Percentiles rank a stretch among this genome's conserved stretches.
Conservation (phyloP, 2,113 vertebrate species). For the Enhydra lutris region DNA sequence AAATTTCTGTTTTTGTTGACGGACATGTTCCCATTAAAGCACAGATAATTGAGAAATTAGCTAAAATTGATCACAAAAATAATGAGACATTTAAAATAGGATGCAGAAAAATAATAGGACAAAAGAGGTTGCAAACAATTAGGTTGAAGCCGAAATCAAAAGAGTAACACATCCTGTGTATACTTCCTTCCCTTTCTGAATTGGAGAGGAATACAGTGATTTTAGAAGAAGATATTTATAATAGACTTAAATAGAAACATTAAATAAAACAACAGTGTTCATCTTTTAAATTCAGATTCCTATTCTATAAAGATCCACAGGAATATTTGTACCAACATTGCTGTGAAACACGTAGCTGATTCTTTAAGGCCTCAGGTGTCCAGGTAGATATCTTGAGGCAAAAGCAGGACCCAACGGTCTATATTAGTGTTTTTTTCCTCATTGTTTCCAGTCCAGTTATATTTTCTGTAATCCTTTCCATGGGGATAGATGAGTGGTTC, state of each 20-base stretch:
- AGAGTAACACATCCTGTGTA: background rate
- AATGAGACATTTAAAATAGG: background rate
- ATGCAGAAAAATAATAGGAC: background rate
- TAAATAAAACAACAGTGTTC: slow-evolving; percentile 17
- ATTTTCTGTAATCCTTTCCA: background rate
- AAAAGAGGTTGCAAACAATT: background rate
- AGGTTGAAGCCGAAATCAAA: background rate
- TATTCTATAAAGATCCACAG: background rate
- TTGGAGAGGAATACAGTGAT: background rate
- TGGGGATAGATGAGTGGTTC: background rate
- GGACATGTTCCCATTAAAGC: background rate
- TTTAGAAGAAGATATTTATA: slow-evolving; percentile 1
- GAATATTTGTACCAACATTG: background rate
- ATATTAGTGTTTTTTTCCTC: background rate
- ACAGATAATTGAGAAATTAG: background rate
- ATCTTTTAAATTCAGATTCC: background rate
- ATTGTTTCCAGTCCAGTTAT: background rate
- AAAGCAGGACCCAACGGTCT: background rate
- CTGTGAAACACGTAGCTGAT: background rate
- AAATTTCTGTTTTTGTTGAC: background rate
- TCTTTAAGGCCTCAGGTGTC: background rate
- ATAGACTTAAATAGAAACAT: background rate
- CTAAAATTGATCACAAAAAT: background rate
- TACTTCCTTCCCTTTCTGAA: background rate
- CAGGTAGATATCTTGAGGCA: background rate